Conservation (phyloP, 2,113 vertebrate genomes). For the Panthera leo region DNA sequence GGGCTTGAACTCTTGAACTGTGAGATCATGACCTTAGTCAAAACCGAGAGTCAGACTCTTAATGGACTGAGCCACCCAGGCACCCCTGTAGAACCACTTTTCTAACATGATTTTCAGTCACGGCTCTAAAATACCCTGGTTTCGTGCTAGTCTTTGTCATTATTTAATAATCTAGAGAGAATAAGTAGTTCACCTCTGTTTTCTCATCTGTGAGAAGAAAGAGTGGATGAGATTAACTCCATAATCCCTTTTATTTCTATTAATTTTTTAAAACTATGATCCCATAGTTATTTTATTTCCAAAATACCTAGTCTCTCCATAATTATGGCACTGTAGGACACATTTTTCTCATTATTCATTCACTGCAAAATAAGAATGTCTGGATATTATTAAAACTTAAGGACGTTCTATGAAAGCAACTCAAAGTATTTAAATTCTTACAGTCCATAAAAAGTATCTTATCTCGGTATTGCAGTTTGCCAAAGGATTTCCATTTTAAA, state of each 20-base stretch:
- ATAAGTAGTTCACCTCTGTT: background rate
- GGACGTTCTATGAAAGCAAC: constrained; percentile 65
- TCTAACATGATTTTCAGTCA: background rate
- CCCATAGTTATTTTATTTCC: constrained; percentile 42
- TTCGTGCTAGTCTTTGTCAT: background rate
- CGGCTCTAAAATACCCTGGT: background rate
- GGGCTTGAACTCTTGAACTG: too few species aligned
- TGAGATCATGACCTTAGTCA: too few species aligned
- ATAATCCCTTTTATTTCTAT: background rate
- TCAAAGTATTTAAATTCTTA: constrained; percentile 70
- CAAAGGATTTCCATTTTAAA: constrained; percentile 78
- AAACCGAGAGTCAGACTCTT: too few species aligned
- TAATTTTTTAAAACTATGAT: background rate
- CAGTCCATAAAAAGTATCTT: constrained; percentile 68
- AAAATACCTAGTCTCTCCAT: constrained; percentile 31
- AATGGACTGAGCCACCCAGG: too few species aligned
- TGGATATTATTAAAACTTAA: constrained; percentile 69
- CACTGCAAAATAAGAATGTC: constrained; percentile 59
- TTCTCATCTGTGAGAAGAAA: constrained; percentile 14
- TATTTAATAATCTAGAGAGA: background rate
- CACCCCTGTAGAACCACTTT: background rate
- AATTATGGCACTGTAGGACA: constrained; percentile 46
- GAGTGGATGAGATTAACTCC: background rate
- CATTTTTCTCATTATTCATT: constrained; percentile 64
- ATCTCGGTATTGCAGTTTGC: constrained; percentile 70